Evolutionary conservation across 2,797 vertebrate genomes (phyloP).

Genomic region (Uromys caudimaculatus): DNA sequence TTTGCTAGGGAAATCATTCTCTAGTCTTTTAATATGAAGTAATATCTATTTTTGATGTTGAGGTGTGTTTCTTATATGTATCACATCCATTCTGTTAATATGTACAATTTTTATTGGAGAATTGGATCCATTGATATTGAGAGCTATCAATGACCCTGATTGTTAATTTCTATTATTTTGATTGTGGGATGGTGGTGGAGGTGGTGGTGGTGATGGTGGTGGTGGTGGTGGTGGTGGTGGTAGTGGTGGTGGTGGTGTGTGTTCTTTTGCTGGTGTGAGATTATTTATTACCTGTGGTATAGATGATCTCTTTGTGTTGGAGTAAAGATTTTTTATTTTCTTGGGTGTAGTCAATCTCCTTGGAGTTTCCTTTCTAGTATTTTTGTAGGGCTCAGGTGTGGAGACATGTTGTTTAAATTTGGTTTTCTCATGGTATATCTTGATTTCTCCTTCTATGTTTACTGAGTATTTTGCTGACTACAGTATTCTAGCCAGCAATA

Average conservation of each 20-base stretch:
- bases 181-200: not conserved
- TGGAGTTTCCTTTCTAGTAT: not conserved
- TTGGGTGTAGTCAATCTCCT: not conserved
- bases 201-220: not conserved
- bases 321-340: no score
- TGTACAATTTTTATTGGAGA: not conserved
- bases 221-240: not conserved
- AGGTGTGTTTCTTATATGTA: not conserved
- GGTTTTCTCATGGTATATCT: not conserved
- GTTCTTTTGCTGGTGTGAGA: no score
- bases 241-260: no score
- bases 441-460: not conserved
- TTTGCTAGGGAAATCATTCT: not conserved
- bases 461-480: not conserved
- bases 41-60: not conserved
- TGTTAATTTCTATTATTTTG: not conserved
- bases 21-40: not conserved
- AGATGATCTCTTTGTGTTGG: no score
- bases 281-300: no score
- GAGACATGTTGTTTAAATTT: not conserved
- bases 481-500: not conserved
- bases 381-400: not conserved
- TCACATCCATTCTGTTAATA: not conserved
- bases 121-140: not conserved
- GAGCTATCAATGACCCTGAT: not conserved